Percentiles rank a stretch among this genome's conserved stretches.
Evolutionary conservation across 2,113 vertebrate species (phyloP).

Genomic region (Cyprinodon brontotheroides): DNA sequence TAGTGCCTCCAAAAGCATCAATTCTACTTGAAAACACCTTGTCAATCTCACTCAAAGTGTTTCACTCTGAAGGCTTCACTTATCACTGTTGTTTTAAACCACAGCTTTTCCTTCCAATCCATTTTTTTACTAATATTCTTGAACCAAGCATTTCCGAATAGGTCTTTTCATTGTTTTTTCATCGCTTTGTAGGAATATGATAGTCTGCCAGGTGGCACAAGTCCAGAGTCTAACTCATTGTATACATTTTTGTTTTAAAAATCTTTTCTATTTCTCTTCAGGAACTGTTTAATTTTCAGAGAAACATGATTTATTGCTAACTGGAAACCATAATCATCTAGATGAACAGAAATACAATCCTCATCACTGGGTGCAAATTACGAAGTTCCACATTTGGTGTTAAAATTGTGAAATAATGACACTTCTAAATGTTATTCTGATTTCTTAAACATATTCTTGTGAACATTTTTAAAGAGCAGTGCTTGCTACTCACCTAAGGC

Average conservation of each 20-base stretch:
- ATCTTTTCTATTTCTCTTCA: background rate
- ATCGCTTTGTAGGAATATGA: background rate
- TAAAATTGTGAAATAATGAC: background rate
- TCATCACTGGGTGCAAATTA: background rate
- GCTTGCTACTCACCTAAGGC: constrained; percentile 87
- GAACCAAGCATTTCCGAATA: background rate
- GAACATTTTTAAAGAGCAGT: background rate
- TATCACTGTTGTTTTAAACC: background rate
- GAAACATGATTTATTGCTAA: no score
- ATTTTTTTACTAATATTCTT: background rate
- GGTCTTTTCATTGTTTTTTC: background rate
- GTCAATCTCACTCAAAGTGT: background rate
- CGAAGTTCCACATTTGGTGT: background rate
- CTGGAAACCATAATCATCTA: background rate
- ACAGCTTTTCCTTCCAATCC: background rate
- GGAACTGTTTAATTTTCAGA: no score
- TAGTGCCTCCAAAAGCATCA: no score
- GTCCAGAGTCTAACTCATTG: no score
- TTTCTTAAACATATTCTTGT: background rate
- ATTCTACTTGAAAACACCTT: no score
- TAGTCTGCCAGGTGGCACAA: background rate
- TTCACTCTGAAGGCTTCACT: background rate
- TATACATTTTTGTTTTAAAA: background rate
- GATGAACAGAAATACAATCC: background rate
- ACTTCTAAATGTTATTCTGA: background rate